phyloP scores from a whole-genome alignment of 2,113 vertebrate species.

The Ailuropoda melanoleuca region DNA sequence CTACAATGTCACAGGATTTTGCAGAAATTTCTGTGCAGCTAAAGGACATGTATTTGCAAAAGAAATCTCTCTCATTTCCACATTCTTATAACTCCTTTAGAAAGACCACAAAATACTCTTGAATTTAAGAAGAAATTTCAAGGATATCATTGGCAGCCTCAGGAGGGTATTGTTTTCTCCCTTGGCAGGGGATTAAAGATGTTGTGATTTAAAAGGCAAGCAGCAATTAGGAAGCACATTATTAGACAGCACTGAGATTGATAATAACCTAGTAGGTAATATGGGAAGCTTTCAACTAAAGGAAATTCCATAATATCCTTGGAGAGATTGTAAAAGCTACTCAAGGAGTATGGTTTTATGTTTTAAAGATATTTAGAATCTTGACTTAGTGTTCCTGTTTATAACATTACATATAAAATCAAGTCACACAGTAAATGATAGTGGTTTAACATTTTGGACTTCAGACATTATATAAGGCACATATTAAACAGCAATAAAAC shows the following conservation, averaged over 20 bases:
- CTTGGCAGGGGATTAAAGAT: neutral
- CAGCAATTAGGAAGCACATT: conserved; percentile 6
- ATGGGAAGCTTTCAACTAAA: neutral
- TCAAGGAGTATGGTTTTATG: neutral
- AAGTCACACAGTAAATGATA: neutral
- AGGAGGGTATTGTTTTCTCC: neutral
- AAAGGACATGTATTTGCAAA: neutral
- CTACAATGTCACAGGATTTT: neutral
- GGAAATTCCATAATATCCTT: neutral
- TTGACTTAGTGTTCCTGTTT: neutral
- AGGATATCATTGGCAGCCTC: neutral
- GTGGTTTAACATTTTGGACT: neutral
- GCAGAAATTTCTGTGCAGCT: neutral
- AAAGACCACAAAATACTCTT: neutral
- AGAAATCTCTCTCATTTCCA: neutral
- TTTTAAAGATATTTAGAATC: neutral
- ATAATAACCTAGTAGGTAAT: neutral
- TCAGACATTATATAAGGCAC: neutral
- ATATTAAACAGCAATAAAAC: neutral
- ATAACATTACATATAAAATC: neutral
- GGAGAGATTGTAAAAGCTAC: neutral
- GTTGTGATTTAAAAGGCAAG: conserved; percentile 44
- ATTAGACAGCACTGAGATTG: neutral
- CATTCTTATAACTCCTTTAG: neutral
- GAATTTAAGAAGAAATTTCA: conserved; percentile 8